Base-by-base conservation (phyloP, 1,140 invertebrate genomes). In the Sycobia sp. region DNA sequence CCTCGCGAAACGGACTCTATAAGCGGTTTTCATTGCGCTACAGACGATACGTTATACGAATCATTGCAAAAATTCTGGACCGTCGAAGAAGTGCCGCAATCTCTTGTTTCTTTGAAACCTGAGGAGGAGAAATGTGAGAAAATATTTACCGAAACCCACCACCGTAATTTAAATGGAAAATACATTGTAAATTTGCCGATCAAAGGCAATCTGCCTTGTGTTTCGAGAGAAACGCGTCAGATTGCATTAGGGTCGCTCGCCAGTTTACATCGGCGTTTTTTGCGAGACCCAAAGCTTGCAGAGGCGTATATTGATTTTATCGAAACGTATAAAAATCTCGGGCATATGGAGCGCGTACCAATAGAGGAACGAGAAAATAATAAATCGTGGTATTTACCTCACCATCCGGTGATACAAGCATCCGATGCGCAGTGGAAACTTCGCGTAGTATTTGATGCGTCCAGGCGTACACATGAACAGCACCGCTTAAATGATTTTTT, bases 401-500 rank as follows among this genome's bases (percentile, higher is more conserved):
- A 61, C 36, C 32, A 34, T 34, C 23, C 62, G 2, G 62, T 63
- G 2, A 16, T 3, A 32, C 41, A 2, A 53, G 56, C 1, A 53
- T 63, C n/a, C 34, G 56, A n/a, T n/a, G n/a, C n/a, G n/a, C n/a
- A n/a, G n/a, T n/a, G n/a, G n/a, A n/a, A n/a, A n/a, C n/a, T n/a
- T n/a, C n/a, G n/a, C n/a, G n/a, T n/a, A n/a, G n/a, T n/a, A n/a
- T n/a, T n/a, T n/a, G n/a, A n/a, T n/a, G n/a, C 51, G 47, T 5
- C 51, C 51, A 2, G 11, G 14, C 0, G 20, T 23, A 53, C 41
- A 3, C 16, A 13, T 2, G 14, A 29, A 3, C 9, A 13, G 8
- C 2, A 27, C 4, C 27, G 10, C 3, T 13, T 69, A 1, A 69
- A 69, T 20, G 58, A 67, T 4, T 49, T 34, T 14, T n/a, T 69